A percentile compares a stretch with the other conserved stretches of the same genome.
phyloP scores from a whole-genome alignment of 2,113 vertebrate species.

The Sinosuthora webbiana region DNA sequence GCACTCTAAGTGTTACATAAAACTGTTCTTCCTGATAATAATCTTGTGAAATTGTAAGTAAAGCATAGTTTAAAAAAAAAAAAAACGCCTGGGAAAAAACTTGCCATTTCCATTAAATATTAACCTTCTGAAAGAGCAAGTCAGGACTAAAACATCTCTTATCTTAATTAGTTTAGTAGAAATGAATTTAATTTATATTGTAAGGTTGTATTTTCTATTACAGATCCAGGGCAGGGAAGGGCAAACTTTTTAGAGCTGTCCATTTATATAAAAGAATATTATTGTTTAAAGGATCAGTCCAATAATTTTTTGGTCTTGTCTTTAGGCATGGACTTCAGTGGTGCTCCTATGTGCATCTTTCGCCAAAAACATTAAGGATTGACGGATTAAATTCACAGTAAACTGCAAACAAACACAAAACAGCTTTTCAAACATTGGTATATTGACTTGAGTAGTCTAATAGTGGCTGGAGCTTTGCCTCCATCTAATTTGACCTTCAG shows the following conservation, averaged over 20 bases:
- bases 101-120: not conserved
- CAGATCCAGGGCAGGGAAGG: not conserved
- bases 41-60: not conserved
- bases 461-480: not conserved
- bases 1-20: not conserved
- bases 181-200: not conserved
- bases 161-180: not conserved
- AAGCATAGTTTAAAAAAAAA: not conserved
- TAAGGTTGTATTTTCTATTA: not conserved
- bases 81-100: not conserved
- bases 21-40: not conserved
- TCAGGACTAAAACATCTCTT: not conserved
- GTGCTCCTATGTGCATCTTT: not conserved
- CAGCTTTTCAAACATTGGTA: not conserved
- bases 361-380: not conserved
- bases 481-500: conserved; percentile 43
- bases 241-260: not conserved
- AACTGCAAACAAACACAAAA: conserved; percentile 25
- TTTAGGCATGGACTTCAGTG: not conserved
- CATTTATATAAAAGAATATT: not conserved
- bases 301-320: not conserved
- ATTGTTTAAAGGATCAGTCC: not conserved
- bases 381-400: conserved; percentile 40
- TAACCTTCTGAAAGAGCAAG: not conserved
- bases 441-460: conserved; percentile 9